phyloP scores from a whole-genome alignment of 1,140 invertebrate species.

The Bombus pyrosoma region DNA sequence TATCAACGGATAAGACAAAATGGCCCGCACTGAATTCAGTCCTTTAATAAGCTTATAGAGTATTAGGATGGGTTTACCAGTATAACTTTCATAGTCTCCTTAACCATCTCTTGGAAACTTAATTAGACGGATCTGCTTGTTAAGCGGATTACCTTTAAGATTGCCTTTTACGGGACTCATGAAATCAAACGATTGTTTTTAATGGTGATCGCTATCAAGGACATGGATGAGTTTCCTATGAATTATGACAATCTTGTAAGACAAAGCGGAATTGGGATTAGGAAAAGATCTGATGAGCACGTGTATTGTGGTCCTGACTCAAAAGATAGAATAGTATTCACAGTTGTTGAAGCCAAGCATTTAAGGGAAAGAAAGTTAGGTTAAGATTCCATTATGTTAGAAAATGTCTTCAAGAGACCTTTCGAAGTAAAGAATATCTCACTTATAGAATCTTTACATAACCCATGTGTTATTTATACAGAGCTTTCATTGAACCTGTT shows the following conservation, averaged over 20 bases:
- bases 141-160: constrained; percentile 36
- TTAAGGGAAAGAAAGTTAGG: rapidly evolving
- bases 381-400: background rate
- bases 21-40: background rate
- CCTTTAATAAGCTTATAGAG: constrained; percentile 25
- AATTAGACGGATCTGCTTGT: constrained; percentile 37
- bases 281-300: background rate
- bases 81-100: constrained; percentile 29
- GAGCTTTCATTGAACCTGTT: too few species aligned
- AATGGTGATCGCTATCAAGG: background rate
- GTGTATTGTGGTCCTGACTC: background rate
- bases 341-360: background rate
- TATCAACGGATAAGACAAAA: background rate
- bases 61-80: constrained; percentile 9
- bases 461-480: too few species aligned
- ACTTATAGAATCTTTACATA: too few species aligned
- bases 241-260: background rate
- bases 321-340: background rate
- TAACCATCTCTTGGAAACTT: constrained; percentile 32
- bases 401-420: background rate
- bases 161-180: background rate
- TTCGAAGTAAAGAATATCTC: too few species aligned
- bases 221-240: background rate
- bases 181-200: constrained; percentile 30
- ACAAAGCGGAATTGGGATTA: background rate